Conservation (phyloP, 2,113 vertebrate species). For the Ibidorhyncha struthersii region DNA sequence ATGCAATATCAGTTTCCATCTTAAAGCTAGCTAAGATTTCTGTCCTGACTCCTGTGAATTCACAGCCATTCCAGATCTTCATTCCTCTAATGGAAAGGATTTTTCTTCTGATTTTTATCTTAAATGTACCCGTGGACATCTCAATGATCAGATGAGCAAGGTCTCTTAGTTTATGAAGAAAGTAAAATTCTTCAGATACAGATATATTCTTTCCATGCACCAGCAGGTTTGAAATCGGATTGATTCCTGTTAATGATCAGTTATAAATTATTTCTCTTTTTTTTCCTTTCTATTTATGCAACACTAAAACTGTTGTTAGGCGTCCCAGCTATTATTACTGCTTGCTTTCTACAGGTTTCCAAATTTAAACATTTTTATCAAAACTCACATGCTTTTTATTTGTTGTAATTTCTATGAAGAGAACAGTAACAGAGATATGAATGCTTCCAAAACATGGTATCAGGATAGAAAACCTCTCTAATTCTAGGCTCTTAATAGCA, state of each 20-base stretch:
- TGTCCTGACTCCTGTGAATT: neutral
- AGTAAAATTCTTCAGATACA: neutral
- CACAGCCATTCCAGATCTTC: neutral
- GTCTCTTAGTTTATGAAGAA: neutral
- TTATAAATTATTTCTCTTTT: neutral
- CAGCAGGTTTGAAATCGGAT: neutral
- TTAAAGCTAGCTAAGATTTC: neutral
- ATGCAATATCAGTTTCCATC: neutral
- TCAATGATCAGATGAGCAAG: neutral
- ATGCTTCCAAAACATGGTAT: neutral
- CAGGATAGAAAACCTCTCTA: neutral
- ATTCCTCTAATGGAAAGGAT: neutral
- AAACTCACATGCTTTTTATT: neutral
- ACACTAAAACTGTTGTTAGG: neutral
- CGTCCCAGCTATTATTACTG: neutral
- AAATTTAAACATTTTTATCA: neutral
- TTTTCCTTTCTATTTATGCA: neutral
- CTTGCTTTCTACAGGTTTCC: neutral
- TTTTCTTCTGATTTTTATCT: neutral
- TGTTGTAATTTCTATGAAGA: neutral
- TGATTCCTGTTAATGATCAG: neutral
- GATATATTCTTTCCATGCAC: neutral
- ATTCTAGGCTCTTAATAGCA: neutral
- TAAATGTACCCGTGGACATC: neutral
- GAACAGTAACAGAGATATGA: neutral